Conservation (phyloP, 2,797 vertebrate species). For the Antennarius maculatus region DNA sequence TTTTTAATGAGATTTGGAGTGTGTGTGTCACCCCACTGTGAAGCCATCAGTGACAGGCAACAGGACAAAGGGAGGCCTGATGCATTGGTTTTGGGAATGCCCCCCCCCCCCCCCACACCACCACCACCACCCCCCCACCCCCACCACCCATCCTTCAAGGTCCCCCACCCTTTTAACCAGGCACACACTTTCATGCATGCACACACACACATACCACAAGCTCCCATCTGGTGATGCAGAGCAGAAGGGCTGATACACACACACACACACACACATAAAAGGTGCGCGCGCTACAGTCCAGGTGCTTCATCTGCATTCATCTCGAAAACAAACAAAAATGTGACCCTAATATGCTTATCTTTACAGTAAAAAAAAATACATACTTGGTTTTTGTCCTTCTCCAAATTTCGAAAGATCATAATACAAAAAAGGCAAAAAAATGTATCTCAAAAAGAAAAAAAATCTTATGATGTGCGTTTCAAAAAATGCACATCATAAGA, state of each 20-base stretch:
- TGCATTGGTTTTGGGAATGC: conserved; percentile 57
- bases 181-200: conserved; percentile 8
- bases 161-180: not conserved
- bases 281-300: conserved; percentile 36
- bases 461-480: too few species aligned
- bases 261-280: not conserved
- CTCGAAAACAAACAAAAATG: not conserved
- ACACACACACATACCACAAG: too few species aligned
- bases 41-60: conserved; percentile 74
- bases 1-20: conserved; percentile 79
- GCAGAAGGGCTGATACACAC: too few species aligned
- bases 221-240: too few species aligned
- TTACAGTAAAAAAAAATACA: not conserved
- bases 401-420: not conserved
- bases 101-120: conserved; percentile 27
- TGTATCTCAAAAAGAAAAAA: not conserved
- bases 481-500: too few species aligned
- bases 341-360: conserved; percentile 10
- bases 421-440: not conserved
- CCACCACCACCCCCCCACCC: too few species aligned
- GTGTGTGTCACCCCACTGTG: conserved; percentile 74
- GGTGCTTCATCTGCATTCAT: conserved; percentile 37
- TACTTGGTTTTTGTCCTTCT: not conserved
- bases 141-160: too few species aligned
- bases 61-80: conserved; percentile 80